Evolutionary conservation across 1,140 invertebrate genomes (phyloP).

Genomic region (Drosophila bocki): DNA sequence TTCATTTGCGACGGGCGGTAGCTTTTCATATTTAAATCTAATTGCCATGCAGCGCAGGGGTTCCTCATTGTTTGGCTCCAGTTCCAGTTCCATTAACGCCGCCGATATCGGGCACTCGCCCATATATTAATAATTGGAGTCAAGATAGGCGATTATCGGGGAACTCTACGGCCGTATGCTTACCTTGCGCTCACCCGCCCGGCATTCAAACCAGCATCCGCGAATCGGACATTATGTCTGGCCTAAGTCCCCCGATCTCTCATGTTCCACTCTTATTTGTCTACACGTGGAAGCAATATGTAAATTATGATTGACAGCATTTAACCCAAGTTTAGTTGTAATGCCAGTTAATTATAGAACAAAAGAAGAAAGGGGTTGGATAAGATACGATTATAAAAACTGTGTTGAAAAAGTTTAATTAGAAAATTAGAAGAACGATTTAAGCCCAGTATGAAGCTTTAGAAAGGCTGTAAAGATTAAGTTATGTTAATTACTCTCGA

Average conservation of each 20-base stretch:
- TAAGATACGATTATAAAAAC: not conserved
- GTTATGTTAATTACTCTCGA: not conserved
- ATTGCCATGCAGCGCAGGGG: constrained; percentile 44
- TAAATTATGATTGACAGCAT: constrained; percentile 11
- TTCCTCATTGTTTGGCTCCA: constrained; percentile 64
- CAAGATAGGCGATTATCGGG: constrained; percentile 27
- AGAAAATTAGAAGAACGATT: not conserved
- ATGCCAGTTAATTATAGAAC: not conserved
- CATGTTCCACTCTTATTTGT: constrained; percentile 5
- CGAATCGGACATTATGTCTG: constrained; percentile 15
- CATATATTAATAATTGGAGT: constrained; percentile 53
- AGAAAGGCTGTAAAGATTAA: not conserved
- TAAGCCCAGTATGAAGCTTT: not conserved
- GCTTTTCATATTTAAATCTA: constrained; percentile 73
- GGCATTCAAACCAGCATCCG: constrained; percentile 14
- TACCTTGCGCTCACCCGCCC: constrained; percentile 17
- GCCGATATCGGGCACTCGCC: constrained; percentile 31
- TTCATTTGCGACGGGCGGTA: constrained; percentile 59
- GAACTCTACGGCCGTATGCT: constrained; percentile 32
- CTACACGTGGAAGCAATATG: constrained; percentile 2
- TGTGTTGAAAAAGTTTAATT: not conserved
- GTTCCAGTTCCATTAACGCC: constrained; percentile 49
- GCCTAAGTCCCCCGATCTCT: constrained; percentile 22
- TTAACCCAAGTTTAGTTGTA: not conserved
- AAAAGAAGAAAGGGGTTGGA: not conserved